Conservation (phyloP, 2,888 invertebrate genomes). For the Euzetes globulus region DNA sequence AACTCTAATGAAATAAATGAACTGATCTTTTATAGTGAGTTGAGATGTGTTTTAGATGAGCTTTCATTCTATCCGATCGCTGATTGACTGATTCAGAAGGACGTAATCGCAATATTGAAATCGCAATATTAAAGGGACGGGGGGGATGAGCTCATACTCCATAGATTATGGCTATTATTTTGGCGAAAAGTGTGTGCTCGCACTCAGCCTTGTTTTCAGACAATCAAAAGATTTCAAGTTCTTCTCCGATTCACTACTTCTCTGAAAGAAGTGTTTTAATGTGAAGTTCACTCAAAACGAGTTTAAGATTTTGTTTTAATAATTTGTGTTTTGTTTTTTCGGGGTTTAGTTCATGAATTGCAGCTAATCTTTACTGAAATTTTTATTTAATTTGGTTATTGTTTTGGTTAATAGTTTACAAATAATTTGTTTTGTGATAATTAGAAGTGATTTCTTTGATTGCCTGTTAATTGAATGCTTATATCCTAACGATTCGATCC, state of each 20-base stretch:
- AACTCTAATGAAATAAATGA: neutral
- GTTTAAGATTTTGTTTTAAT: neutral
- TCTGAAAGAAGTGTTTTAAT: neutral
- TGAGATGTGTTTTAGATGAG: neutral
- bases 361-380: neutral
- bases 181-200: neutral
- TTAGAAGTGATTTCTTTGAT: neutral
- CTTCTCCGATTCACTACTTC: constrained; percentile 2
- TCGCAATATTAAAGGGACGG: neutral
- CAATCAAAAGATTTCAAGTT: constrained; percentile 9
- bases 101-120: constrained; percentile 4
- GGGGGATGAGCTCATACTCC: constrained; percentile 13
- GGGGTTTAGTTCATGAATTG: neutral
- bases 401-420: neutral
- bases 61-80: neutral
- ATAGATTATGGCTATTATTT: neutral
- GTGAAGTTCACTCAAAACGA: neutral
- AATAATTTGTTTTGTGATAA: constrained; percentile 1
- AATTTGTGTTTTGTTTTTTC: neutral
- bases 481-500: neutral
- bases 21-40: neutral
- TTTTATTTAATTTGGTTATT: neutral
- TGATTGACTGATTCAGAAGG: constrained; percentile 24
- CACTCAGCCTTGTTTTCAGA: neutral
- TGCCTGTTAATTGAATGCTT: neutral